These are phyloP conservation scores for Agrochola lota DNA, from an alignment of 2,888 invertebrate genomes.

Conservation along the genomic window DNA sequence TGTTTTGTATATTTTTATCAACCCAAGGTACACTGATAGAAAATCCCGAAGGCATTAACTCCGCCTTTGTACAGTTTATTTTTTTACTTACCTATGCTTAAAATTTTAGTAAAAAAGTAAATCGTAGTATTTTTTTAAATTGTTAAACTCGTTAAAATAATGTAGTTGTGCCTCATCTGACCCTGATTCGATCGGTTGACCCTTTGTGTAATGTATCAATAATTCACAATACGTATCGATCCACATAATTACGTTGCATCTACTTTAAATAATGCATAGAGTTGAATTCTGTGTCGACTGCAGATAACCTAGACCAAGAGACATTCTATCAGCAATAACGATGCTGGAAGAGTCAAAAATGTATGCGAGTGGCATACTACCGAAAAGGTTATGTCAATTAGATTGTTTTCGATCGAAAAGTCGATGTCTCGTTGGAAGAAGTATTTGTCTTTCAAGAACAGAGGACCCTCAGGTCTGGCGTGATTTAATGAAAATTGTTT, in stretches of 20 bases:
- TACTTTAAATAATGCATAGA: conserved; percentile 8
- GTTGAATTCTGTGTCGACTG: neutral
- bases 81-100: neutral
- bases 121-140: neutral
- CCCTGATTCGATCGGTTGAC: neutral
- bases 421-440: no score
- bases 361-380: neutral
- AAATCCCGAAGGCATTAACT: neutral
- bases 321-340: neutral
- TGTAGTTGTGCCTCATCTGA: neutral
- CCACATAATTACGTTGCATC: neutral
- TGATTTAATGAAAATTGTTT: neutral
- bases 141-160: neutral
- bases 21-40: no score
- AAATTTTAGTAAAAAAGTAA: neutral
- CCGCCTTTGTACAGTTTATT: neutral
- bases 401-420: no score
- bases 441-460: neutral
- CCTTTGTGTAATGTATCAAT: neutral
- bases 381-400: neutral
- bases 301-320: neutral
- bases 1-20: neutral
- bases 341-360: neutral
- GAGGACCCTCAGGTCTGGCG: no score
- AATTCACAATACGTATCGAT: conserved; percentile 8